phyloP scores from a whole-genome alignment of 2,113 vertebrate genomes.

The Emydocephalus ijimae region DNA sequence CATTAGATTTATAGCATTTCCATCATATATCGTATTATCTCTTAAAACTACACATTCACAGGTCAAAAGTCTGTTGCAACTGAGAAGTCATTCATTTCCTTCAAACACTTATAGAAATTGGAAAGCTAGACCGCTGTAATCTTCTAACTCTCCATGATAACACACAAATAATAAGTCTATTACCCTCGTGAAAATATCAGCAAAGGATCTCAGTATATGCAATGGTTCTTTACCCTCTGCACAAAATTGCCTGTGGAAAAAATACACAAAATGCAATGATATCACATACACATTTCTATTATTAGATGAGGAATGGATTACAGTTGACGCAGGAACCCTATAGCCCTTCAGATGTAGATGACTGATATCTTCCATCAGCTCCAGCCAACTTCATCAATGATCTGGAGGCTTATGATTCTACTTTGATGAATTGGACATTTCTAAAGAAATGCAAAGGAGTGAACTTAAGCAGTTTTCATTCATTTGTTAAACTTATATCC shows the following conservation, averaged over 20 bases:
- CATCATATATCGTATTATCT: not conserved
- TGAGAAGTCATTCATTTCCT: not conserved
- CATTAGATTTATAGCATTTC: not conserved
- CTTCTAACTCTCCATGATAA: not conserved
- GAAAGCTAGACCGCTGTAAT: not conserved
- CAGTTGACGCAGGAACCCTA: not conserved
- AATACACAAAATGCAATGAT: not conserved
- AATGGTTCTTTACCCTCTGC: not conserved
- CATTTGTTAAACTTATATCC: not conserved
- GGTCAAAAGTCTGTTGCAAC: not conserved
- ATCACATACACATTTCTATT: not conserved
- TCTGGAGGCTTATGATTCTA: not conserved
- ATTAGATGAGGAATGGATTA: not conserved
- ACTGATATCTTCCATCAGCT: not conserved
- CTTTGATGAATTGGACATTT: not conserved
- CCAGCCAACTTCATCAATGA: not conserved
- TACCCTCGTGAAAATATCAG: not conserved
- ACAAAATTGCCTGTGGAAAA: not conserved
- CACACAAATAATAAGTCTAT: not conserved
- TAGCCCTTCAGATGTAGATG: not conserved
- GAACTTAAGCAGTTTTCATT: not conserved
- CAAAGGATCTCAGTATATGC: not conserved
- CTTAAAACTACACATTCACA: not conserved
- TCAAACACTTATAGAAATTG: not conserved
- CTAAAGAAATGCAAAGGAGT: not conserved